Percentiles rank a stretch among this genome's conserved stretches.
These are phyloP conservation scores for Pristis pectinata DNA, from an alignment of 2,797 vertebrate genomes.

Conservation along the genomic window DNA sequence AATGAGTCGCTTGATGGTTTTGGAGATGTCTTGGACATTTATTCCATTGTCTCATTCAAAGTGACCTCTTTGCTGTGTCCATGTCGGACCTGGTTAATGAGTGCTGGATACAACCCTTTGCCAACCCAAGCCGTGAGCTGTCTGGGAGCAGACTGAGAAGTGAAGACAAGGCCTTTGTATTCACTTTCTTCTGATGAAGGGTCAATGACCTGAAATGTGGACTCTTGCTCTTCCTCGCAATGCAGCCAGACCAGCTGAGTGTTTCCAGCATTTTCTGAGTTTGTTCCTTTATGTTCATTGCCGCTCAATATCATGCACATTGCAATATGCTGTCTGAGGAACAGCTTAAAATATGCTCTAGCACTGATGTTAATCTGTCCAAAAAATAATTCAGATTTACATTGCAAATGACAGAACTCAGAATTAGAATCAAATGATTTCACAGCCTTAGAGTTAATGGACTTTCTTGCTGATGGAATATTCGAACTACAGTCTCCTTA, in stretches of 20 bases:
- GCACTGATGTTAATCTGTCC: not conserved
- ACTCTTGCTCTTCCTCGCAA: no score
- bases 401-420: constrained; percentile 17
- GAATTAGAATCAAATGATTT: constrained; percentile 21
- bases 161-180: not conserved
- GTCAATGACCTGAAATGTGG: no score
- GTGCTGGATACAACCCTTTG: not conserved
- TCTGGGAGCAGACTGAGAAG: not conserved
- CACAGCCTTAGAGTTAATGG: not conserved
- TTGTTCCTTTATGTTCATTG: not conserved
- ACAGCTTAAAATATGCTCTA: not conserved
- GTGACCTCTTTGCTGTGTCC: no score
- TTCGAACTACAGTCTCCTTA: not conserved
- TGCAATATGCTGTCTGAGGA: not conserved
- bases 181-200: no score
- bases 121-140: not conserved
- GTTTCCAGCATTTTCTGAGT: no score
- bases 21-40: no score
- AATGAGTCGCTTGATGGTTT: no score
- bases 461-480: not conserved
- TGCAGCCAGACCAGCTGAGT: no score
- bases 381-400: not conserved
- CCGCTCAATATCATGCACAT: not conserved
- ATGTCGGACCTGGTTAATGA: not conserved
- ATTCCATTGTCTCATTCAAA: no score